Conservation (phyloP, 2,797 vertebrate genomes). For the Clamator glandarius region DNA sequence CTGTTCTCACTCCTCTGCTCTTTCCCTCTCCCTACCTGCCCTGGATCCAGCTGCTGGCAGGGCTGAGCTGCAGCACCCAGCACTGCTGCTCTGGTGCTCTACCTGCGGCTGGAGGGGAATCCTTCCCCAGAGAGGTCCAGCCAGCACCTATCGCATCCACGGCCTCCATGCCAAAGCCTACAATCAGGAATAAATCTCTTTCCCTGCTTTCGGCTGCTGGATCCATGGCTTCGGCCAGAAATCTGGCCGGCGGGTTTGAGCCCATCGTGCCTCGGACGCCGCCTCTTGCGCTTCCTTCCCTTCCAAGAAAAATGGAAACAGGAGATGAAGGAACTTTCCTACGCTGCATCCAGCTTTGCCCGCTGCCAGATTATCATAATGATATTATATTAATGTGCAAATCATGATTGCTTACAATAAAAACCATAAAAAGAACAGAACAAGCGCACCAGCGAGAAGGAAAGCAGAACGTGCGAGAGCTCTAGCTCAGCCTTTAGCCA, state of each 20-base stretch:
- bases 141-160: background rate
- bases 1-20: background rate
- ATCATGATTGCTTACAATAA: background rate
- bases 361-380: slow-evolving; percentile 40
- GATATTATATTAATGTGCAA: slow-evolving; percentile 21
- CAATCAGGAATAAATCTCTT: background rate
- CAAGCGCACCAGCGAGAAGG: background rate
- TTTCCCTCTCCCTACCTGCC: background rate
- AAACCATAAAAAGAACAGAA: background rate
- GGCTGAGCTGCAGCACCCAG: background rate
- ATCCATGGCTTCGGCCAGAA: slow-evolving; percentile 2
- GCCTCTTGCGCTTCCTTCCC: background rate
- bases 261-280: background rate
- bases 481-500: slow-evolving; percentile 16
- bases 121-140: background rate
- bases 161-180: background rate
- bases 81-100: fast-evolving
- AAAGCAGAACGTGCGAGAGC: background rate
- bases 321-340: slow-evolving; percentile 64
- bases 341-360: background rate
- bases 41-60: fast-evolving
- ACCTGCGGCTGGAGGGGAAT: background rate
- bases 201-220: slow-evolving; percentile 42
- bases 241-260: background rate
- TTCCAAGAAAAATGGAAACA: slow-evolving; percentile 69